Percentiles rank a stretch among this genome's conserved stretches.
phyloP scores from a whole-genome alignment of 2,888 invertebrate species.

The Melanophora roralis region DNA sequence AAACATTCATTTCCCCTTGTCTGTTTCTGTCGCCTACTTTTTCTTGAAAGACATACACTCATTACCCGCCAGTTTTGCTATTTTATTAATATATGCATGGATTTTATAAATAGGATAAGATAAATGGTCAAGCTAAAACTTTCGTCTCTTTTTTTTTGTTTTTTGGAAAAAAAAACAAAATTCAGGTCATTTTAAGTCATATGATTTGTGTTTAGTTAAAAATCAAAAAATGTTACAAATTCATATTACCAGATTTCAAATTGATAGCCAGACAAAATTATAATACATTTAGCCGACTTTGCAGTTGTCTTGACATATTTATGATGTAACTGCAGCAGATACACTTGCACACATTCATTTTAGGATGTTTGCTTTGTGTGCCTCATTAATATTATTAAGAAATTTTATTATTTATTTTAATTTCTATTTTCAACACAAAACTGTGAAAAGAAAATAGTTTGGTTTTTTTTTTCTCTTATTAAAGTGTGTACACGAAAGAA shows the following conservation, averaged over 20 bases:
- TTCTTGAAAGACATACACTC: neutral
- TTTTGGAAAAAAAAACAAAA: too few relatives aligned
- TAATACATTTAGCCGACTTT: neutral
- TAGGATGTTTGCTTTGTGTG: constrained; percentile 41
- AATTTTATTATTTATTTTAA: constrained; percentile 27
- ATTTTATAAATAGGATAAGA: neutral
- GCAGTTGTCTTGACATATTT: constrained; percentile 25
- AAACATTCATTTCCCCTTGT: constrained; percentile 41
- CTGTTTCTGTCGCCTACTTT: constrained; percentile 33
- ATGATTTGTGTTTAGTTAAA: neutral
- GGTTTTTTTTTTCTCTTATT: neutral
- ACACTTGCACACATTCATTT: neutral
- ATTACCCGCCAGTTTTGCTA: constrained; percentile 2
- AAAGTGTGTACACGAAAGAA: neutral
- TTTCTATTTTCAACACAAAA: constrained; percentile 36
- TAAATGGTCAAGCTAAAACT: neutral
- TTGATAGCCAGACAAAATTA: neutral
- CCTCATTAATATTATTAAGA: constrained; percentile 18
- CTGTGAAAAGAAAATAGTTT: constrained; percentile 32
- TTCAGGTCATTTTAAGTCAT: constrained; percentile 55
- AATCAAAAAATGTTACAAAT: neutral
- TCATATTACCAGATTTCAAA: constrained; percentile 49
- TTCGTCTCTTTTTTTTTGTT: constrained; percentile 3
- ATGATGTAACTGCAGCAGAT: constrained; percentile 47
- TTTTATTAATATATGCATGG: constrained; percentile 28